Evolutionary conservation across 2,797 vertebrate species (phyloP).

Genomic region (Tragopan temminckii): DNA sequence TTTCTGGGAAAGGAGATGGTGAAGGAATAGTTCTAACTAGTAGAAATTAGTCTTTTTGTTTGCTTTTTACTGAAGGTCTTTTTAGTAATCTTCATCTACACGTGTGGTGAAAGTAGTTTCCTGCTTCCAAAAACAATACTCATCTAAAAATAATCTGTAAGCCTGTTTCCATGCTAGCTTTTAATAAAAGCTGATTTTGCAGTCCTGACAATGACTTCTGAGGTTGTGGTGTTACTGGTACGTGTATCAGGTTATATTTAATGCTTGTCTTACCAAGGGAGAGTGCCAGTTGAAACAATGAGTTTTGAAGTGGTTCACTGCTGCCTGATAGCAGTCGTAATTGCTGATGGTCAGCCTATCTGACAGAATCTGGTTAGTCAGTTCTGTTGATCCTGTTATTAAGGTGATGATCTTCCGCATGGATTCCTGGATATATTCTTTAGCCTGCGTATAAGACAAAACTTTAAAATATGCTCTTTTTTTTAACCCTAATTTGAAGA

Average conservation of each 20-base stretch:
- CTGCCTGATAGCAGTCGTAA: slow-evolving; percentile 87
- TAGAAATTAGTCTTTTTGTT: not conserved
- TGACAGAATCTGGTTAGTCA: slow-evolving; percentile 78
- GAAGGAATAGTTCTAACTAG: not conserved
- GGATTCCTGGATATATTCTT: slow-evolving; percentile 83
- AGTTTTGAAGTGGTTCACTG: slow-evolving; percentile 85
- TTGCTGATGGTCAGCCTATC: slow-evolving; percentile 79
- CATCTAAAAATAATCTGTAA: not conserved
- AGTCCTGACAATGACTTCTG: not conserved
- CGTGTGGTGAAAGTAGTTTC: not conserved
- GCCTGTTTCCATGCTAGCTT: not conserved
- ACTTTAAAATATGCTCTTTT: not conserved
- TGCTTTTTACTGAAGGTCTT: not conserved
- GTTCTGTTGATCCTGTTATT: slow-evolving; percentile 75
- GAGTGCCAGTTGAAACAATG: slow-evolving; percentile 96
- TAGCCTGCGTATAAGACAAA: slow-evolving; percentile 78
- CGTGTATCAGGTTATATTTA: not conserved
- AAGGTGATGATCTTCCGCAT: slow-evolving; percentile 83
- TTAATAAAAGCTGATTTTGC: not conserved
- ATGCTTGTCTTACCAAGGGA: slow-evolving; percentile 79
- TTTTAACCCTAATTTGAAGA: not conserved
- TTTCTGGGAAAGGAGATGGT: not conserved
- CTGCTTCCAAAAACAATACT: not conserved
- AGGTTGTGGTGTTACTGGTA: not conserved
- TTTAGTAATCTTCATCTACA: not conserved